Percentiles rank a stretch among this genome's conserved stretches.
Conservation (phyloP, 1,140 invertebrate genomes). For the Plodia interpunctella region DNA sequence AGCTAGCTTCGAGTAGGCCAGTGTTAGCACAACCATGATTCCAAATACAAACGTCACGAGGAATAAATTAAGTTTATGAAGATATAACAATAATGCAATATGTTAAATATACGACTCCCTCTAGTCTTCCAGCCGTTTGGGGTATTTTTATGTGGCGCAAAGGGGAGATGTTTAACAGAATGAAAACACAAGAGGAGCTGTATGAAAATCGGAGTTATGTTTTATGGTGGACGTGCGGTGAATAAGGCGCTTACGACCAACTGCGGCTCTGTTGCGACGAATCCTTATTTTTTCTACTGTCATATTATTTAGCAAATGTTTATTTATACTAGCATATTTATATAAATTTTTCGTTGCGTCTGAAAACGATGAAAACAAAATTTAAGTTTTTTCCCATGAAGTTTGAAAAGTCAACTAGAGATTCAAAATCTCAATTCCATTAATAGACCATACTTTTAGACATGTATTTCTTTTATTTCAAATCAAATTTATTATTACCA, state of each 20-base stretch:
- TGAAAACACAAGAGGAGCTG: constrained; percentile 42
- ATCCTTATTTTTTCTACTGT: constrained; percentile 15
- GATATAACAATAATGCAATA: constrained; percentile 9
- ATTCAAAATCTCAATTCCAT: no score
- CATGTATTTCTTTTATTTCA: no score
- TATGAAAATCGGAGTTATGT: constrained; percentile 68
- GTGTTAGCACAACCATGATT: background rate
- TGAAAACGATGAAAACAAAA: no score
- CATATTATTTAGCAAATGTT: no score
- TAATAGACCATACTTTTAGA: no score
- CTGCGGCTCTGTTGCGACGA: constrained; percentile 32
- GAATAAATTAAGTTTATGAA: constrained; percentile 6
- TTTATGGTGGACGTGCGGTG: constrained; percentile 61
- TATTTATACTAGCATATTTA: no score
- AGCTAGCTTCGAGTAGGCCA: no score
- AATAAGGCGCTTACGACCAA: constrained; percentile 37
- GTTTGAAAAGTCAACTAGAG: no score
- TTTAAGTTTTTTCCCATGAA: no score
- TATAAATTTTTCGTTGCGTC: no score
- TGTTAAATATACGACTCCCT: constrained; percentile 4
- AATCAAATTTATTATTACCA: no score
- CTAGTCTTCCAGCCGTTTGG: constrained; percentile 36
- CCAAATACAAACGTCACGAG: background rate
- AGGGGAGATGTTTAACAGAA: constrained; percentile 45
- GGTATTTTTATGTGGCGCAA: constrained; percentile 40